phyloP scores from a whole-genome alignment of 2,888 invertebrate genomes.

The Melinopterus prodromus region DNA sequence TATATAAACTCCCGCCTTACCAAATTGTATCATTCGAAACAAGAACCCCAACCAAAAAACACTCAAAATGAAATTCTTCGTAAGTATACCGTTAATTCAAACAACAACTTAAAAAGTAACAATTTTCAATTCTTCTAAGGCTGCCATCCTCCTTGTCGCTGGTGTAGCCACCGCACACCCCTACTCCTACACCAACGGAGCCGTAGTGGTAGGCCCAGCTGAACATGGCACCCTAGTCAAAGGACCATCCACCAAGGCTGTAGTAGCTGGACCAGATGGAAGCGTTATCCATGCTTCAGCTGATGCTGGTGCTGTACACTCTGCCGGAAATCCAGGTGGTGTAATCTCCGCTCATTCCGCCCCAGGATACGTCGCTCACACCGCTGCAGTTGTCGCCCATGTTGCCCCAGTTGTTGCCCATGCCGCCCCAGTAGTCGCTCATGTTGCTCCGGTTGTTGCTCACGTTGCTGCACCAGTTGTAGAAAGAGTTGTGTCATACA shows the following conservation, averaged over 20 bases:
- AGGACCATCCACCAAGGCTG: slow-evolving; percentile 52
- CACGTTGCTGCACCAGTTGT: slow-evolving; percentile 29
- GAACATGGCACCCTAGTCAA: slow-evolving; percentile 51
- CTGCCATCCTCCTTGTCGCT: slow-evolving; percentile 46
- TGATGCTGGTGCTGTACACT: slow-evolving; percentile 21
- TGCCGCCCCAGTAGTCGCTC: slow-evolving; percentile 33
- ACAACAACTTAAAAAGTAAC: neutral
- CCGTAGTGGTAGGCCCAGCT: slow-evolving; percentile 43
- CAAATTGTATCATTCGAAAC: neutral
- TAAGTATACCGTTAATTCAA: neutral
- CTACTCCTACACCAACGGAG: slow-evolving; percentile 50
- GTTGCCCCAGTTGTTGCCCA: slow-evolving; percentile 27
- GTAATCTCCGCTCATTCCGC: slow-evolving; percentile 14
- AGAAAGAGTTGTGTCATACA: slow-evolving; percentile 32
- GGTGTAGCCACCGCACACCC: slow-evolving; percentile 46
- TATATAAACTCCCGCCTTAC: neutral
- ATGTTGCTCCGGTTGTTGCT: slow-evolving; percentile 49
- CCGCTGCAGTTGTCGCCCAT: slow-evolving; percentile 21
- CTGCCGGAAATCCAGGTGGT: slow-evolving; percentile 25
- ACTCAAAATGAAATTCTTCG: slow-evolving; percentile 4
- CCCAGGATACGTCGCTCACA: slow-evolving; percentile 14
- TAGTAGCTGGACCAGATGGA: slow-evolving; percentile 56
- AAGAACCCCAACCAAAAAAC: neutral
- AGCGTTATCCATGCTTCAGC: slow-evolving; percentile 59
- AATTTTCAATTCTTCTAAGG: slow-evolving; percentile 34